These are phyloP conservation scores for Crotophaga sulcirostris DNA, from an alignment of 2,113 vertebrate genomes.

Conservation along the genomic window DNA sequence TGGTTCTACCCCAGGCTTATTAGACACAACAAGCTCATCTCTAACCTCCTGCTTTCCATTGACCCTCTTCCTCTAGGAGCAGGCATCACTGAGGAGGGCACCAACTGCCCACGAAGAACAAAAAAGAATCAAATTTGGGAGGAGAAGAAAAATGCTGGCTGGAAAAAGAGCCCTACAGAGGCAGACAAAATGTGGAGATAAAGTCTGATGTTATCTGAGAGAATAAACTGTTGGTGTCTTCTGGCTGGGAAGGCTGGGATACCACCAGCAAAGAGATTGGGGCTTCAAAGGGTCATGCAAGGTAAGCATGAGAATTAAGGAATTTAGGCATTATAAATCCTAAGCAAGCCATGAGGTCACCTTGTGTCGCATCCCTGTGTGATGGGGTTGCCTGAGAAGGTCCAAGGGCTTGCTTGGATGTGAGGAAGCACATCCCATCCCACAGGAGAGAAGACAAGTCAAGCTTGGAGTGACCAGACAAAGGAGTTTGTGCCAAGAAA, in stretches of 20 bases:
- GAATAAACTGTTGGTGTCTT: neutral
- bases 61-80: accelerated
- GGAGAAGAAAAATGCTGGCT: neutral
- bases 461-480: neutral
- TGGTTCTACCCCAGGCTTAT: neutral
- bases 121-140: neutral
- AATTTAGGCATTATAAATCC: neutral
- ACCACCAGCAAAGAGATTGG: neutral
- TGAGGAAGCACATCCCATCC: accelerated
- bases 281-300: neutral
- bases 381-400: neutral
- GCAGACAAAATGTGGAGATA: neutral
- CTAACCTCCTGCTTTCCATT: neutral
- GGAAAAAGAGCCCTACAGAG: neutral
- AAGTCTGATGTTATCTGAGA: neutral
- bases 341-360: neutral
- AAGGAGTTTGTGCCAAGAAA: neutral
- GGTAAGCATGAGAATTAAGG: neutral
- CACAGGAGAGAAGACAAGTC: accelerated
- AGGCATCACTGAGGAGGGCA: neutral
- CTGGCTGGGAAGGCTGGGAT: neutral
- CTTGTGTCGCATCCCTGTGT: neutral
- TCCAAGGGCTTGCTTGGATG: accelerated
- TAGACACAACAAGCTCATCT: neutral
- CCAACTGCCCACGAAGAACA: neutral